phyloP scores from a whole-genome alignment of 2,888 invertebrate genomes.

The Embidobia sp. region DNA sequence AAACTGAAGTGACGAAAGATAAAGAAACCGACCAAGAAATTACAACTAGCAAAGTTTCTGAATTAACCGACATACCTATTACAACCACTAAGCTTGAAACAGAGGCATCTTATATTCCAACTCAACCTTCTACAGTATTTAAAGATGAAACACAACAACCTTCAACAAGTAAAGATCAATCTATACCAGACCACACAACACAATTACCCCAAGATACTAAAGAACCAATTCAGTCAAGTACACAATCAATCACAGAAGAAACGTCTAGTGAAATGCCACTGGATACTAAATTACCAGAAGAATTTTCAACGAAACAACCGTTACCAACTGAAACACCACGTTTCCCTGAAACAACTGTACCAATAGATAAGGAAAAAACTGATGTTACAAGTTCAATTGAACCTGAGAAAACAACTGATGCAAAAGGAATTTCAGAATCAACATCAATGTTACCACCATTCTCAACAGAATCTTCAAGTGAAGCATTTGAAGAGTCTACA shows the following conservation, averaged over 20 bases:
- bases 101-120: no score
- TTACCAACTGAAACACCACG: constrained; percentile 31
- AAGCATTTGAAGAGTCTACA: constrained; percentile 36
- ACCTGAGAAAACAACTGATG: constrained; percentile 27
- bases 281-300: constrained; percentile 19
- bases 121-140: no score
- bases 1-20: constrained; percentile 8
- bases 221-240: constrained; percentile 60
- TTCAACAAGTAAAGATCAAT: constrained; percentile 17
- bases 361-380: constrained; percentile 11
- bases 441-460: constrained; percentile 36
- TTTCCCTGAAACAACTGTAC: constrained; percentile 19
- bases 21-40: constrained; percentile 52
- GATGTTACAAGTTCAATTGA: constrained; percentile 1
- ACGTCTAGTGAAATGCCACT: constrained; percentile 51
- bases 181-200: constrained; percentile 20
- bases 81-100: no score
- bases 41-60: constrained; percentile 6
- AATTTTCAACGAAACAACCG: constrained; percentile 30
- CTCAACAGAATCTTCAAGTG: constrained; percentile 32
- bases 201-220: constrained; percentile 59
- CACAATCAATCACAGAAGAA: constrained; percentile 43
- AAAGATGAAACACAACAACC: constrained; percentile 60
- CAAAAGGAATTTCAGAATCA: constrained; percentile 26
- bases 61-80: no score